Base-by-base conservation (phyloP, 64 coral and sea anemone genomes). In the Montipora foliosa region DNA sequence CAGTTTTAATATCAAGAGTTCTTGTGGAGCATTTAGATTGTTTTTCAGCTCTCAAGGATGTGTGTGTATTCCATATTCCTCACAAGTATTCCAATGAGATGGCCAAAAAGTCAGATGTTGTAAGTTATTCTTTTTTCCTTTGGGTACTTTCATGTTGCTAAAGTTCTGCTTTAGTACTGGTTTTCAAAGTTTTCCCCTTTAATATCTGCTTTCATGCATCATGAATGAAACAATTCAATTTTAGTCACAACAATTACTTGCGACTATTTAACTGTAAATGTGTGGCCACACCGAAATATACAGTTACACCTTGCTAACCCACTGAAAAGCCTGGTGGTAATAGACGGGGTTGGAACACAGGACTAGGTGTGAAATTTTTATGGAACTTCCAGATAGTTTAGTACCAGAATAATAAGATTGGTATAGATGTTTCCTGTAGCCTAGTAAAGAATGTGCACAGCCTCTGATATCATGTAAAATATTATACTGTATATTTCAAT, bases 241-340 rank as follows among this genome's bases (percentile, higher is more conserved):
- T 69, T 69, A 69, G 67, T 69, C 67, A 69, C 67, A 69, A 69
- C 67, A 69, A 69, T 69, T 69, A 69, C 67, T 69, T 69, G 67
- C 16, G 67, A 69, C 67, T 69, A 69, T 69, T 69, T 69, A 69
- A 69, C 67, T 14, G 67, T 69, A 69, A 69, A 69, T 69, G 67
- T 69, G 67, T 69, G 67, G 67, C 67, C 67, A 69, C 67, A 69
- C 29, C 29, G 67, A 69, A 69, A 69, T 69, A 69, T 69, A 69
- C 67, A 69, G 67, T 69, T 69, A 15, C 67, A 69, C 67, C 6
- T 69, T 20, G 67, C 67, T 69, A 69, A 69, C 67, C 67, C 67
- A 69, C 67, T 69, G 67, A 69, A 69, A 69, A 69, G 67, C 67
- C 67, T 69, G 67, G 67, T 69, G 67, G 67, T 69, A 69, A 11